Percentiles rank a stretch among this genome's conserved stretches.
Evolutionary conservation across 2,113 vertebrate species (phyloP).

Genomic region (Ceyx cyanopectus): DNA sequence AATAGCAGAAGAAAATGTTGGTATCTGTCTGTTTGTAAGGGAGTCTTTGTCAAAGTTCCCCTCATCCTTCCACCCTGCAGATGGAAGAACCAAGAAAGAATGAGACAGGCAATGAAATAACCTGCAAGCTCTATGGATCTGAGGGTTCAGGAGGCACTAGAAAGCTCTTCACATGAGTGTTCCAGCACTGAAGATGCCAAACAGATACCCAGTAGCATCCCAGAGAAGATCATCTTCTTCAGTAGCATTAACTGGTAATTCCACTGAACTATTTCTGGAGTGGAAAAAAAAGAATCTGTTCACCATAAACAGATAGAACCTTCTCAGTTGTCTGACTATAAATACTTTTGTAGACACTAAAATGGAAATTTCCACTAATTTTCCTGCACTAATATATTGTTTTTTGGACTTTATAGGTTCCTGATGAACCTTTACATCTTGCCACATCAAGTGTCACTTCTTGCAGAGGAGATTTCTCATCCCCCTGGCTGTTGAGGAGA

Average conservation of each 20-base stretch:
- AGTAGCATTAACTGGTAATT: background rate
- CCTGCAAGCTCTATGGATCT: background rate
- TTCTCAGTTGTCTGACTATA: background rate
- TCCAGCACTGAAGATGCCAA: background rate
- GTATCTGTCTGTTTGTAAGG: background rate
- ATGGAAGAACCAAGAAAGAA: background rate
- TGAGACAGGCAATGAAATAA: background rate
- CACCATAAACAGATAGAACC: background rate
- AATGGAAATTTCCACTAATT: background rate
- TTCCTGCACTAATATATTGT: background rate
- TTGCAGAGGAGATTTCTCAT: background rate
- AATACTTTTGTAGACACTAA: background rate
- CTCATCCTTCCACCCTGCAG: background rate
- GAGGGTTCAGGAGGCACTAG: background rate
- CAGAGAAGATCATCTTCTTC: background rate
- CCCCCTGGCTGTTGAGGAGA: background rate
- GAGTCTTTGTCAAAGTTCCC: background rate
- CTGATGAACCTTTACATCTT: background rate
- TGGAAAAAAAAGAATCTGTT: background rate
- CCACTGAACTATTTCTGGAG: background rate
- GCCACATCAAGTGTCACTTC: background rate
- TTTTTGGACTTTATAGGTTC: background rate
- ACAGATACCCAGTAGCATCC: background rate
- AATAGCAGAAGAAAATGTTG: slow-evolving; percentile 8
- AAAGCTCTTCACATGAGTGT: background rate